Conservation (phyloP, 2,113 vertebrate genomes). For the Corydoras maculifer region DNA sequence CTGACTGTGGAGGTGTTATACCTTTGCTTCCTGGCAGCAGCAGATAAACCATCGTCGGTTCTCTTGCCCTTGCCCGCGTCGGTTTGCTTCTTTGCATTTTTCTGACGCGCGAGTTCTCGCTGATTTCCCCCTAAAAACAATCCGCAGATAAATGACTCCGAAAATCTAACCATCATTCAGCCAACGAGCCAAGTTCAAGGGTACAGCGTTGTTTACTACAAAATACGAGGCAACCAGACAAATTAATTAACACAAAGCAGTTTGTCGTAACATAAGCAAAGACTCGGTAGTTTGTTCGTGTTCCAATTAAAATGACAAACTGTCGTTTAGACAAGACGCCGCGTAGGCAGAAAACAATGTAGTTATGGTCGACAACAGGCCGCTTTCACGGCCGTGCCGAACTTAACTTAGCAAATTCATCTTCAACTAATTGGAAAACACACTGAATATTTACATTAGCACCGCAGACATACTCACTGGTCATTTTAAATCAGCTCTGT, state of each 20-base stretch:
- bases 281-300: no score
- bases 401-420: background rate
- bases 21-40: conserved; percentile 75
- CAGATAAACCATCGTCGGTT: conserved; percentile 72
- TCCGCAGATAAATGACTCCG: background rate
- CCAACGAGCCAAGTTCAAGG: background rate
- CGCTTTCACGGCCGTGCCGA: background rate
- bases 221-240: no score
- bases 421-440: background rate
- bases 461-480: conserved; percentile 28
- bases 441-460: background rate
- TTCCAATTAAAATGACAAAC: no score
- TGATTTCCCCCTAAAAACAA: conserved; percentile 70
- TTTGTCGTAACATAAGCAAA: no score
- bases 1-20: conserved; percentile 32
- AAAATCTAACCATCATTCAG: background rate
- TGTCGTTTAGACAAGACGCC: no score
- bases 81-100: conserved; percentile 73
- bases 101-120: conserved; percentile 76
- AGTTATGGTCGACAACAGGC: no score
- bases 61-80: conserved; percentile 69
- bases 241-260: no score
- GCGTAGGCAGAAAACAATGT: no score
- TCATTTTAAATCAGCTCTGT: conserved; percentile 36
- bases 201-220: background rate